A percentile compares a stretch with the other conserved stretches of the same genome.
Evolutionary conservation across 2,888 invertebrate species (phyloP).

Genomic region (Eupithecia centaureata): DNA sequence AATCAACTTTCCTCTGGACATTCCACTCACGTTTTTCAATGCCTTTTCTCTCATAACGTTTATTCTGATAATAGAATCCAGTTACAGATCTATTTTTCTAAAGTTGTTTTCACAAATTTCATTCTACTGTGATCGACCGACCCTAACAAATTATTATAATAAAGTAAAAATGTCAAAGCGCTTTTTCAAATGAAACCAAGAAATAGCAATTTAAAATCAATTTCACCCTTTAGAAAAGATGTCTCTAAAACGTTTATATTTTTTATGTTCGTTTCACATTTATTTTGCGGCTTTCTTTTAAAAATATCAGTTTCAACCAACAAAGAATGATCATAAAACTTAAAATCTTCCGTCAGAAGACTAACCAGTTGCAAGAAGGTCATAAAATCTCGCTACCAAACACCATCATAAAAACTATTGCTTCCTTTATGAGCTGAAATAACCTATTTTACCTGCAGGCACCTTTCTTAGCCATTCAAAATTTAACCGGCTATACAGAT

Average conservation of each 20-base stretch:
- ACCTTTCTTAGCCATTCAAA: slow-evolving; percentile 55
- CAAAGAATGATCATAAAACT: not conserved
- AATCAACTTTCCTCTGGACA: slow-evolving; percentile 49
- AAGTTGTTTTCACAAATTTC: slow-evolving; percentile 15
- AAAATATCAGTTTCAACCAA: not conserved
- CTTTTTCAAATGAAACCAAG: not conserved
- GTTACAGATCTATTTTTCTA: slow-evolving; percentile 42
- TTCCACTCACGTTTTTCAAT: slow-evolving; percentile 59
- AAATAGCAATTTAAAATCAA: not conserved
- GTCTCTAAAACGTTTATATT: no score
- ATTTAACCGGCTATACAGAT: slow-evolving; percentile 65
- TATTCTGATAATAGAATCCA: slow-evolving; percentile 51
- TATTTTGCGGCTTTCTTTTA: not conserved
- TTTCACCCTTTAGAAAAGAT: no score
- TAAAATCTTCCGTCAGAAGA: not conserved
- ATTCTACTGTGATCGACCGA: not conserved
- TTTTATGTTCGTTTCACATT: not conserved
- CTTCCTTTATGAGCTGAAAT: not conserved
- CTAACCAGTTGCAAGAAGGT: not conserved
- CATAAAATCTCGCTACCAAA: not conserved
- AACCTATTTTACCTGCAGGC: not conserved
- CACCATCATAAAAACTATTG: not conserved
- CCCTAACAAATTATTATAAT: not conserved
- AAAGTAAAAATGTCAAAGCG: not conserved
- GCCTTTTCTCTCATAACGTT: slow-evolving; percentile 54